phyloP scores from a whole-genome alignment of 2,888 invertebrate species.

The Steinernema carpocapsae region DNA sequence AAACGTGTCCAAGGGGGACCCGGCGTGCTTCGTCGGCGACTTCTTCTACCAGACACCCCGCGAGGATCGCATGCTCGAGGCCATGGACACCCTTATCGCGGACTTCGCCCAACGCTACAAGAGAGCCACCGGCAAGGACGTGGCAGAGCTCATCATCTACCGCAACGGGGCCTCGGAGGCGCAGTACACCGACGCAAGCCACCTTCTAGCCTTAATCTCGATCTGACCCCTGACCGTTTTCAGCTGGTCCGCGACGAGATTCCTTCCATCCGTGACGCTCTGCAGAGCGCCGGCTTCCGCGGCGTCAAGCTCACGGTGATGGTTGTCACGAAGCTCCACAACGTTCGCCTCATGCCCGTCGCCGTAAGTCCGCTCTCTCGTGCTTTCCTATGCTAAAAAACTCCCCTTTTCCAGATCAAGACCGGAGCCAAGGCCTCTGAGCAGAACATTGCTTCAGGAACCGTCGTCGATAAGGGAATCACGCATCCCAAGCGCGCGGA shows the following conservation, averaged over 20 bases:
- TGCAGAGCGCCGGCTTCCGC: not conserved
- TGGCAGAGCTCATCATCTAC: slow-evolving; percentile 15
- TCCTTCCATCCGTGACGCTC: not conserved
- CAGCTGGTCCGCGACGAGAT: not conserved
- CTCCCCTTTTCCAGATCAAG: not conserved
- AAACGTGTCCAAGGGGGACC: slow-evolving; percentile 7
- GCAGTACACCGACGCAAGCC: slow-evolving; percentile 8
- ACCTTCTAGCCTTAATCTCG: not conserved
- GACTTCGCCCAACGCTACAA: not conserved
- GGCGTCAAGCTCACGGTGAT: slow-evolving; percentile 28
- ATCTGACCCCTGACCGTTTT: not conserved
- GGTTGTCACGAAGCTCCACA: slow-evolving; percentile 33
- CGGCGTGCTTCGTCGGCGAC: not conserved
- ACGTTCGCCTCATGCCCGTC: slow-evolving; percentile 21
- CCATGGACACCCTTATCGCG: not conserved
- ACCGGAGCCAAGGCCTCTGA: slow-evolving; percentile 2
- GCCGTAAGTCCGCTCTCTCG: not conserved
- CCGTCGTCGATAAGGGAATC: slow-evolving; percentile 30
- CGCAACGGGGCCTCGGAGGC: slow-evolving; percentile 21
- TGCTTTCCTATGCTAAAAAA: not conserved
- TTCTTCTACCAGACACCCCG: not conserved
- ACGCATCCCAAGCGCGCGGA: slow-evolving; percentile 33
- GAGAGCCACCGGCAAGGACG: not conserved
- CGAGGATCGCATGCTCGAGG: slow-evolving; percentile 6
- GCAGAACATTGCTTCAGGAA: slow-evolving; percentile 34